Evolutionary conservation across 2,797 vertebrate genomes (phyloP).

Genomic region (Cercopithecus hamlyni): DNA sequence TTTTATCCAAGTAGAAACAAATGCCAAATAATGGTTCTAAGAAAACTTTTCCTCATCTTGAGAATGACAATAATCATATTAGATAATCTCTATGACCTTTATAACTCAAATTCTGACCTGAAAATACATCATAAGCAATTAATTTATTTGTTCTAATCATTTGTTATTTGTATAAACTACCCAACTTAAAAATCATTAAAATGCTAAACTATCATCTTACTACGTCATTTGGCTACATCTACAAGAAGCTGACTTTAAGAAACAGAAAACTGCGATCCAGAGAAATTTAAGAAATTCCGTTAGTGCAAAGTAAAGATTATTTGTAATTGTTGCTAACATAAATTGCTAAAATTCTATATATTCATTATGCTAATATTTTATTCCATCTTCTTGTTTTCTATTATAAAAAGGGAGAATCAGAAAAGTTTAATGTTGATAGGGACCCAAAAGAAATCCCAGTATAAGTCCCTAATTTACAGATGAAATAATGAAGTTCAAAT

Average conservation of each 20-base stretch:
- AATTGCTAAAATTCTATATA: background rate
- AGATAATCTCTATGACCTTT: background rate
- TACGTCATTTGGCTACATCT: background rate
- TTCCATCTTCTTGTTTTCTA: background rate
- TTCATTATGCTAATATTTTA: conserved; percentile 29
- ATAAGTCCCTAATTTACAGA: background rate
- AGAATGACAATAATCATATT: background rate
- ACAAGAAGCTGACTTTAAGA: background rate
- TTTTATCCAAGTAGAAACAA: conserved; percentile 15
- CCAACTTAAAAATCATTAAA: conserved; percentile 42
- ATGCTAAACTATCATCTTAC: background rate
- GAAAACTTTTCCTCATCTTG: background rate
- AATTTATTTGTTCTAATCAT: conserved; percentile 1
- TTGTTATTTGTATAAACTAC: conserved; percentile 11
- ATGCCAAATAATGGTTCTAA: background rate
- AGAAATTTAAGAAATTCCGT: conserved; percentile 13
- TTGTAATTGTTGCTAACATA: background rate
- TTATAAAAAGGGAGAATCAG: background rate
- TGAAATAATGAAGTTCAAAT: conserved; percentile 9
- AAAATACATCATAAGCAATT: background rate
- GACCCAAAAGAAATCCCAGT: background rate
- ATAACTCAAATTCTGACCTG: background rate
- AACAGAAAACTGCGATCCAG: conserved; percentile 10
- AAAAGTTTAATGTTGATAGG: conserved; percentile 22
- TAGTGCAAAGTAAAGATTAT: background rate